Conservation (phyloP, 1,140 invertebrate genomes). For the Trachymyrmex cornetzi region DNA sequence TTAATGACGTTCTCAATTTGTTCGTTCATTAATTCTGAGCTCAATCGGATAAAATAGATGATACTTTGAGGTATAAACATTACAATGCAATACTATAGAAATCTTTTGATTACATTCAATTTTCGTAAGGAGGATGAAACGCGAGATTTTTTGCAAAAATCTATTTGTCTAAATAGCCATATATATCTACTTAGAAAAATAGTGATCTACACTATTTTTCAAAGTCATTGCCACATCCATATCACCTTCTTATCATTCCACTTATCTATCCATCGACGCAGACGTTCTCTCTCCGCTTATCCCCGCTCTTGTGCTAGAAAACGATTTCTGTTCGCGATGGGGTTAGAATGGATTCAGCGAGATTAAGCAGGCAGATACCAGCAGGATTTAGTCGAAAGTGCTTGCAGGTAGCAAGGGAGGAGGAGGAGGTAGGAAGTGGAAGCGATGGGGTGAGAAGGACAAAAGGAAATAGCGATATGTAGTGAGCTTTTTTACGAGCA, state of each 20-base stretch:
- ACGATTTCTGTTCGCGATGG: conserved; percentile 42
- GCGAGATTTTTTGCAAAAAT: background rate
- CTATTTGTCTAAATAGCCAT: background rate
- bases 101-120: background rate
- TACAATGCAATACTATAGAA: background rate
- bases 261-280: conserved; percentile 42
- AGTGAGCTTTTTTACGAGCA: conserved; percentile 67
- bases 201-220: background rate
- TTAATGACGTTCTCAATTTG: background rate
- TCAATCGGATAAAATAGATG: background rate
- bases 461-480: conserved; percentile 11
- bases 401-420: background rate
- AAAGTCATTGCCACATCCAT: conserved; percentile 14
- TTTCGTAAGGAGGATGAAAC: too few relatives aligned
- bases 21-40: background rate
- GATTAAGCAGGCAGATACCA: conserved; percentile 61
- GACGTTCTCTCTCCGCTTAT: background rate
- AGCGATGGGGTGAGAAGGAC: conserved; percentile 1
- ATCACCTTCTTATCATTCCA: conserved; percentile 28
- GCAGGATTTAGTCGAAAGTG: conserved; percentile 38
- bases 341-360: conserved; percentile 34
- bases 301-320: conserved; percentile 21
- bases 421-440: background rate
- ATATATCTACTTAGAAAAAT: conserved; percentile 14
- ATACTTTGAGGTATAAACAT: too few relatives aligned